Evolutionary conservation across 2,888 invertebrate genomes (phyloP), one percentile per base, ranked within the genome.

Genomic region (Drosophila anceps): DNA sequence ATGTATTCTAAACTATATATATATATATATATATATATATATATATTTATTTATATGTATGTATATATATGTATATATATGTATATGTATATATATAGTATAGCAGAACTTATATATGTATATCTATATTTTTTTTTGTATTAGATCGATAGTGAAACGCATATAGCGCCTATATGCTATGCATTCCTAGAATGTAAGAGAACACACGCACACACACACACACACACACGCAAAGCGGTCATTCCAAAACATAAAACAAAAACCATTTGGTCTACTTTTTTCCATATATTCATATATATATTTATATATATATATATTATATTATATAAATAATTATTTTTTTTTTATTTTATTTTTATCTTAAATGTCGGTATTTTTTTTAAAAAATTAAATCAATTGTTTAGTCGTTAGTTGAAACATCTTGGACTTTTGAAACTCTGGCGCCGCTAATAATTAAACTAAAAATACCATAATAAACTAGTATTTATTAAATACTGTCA

Each of bases 141-240:
- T 70, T 77, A 75, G 64, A 66, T 69, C 53, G 65, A 64, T 43
- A 48, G 55, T 29, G 37, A 50, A 61, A 46, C 57, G 61, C 74
- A 69, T 53, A 69, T 50, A 41, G 61, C 75, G 62, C 27, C 51
- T 74, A 66, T 67, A 83, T 69, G 69, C 72, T 65, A 81, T 69
- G 79, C 82, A 83, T 83, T 86, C 82, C 76, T 82, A 87, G 82
- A 72, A 79, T 75, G 51, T 76, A 79, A 76, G 76, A 63, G 44
- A 44, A 24, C 29, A 67, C 43, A 67, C 61, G 53, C 37, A 18
- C 27, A 69, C 41, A 57, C 43, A 67, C 41, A 58, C 53, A 58
- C 57, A 67, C 33, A 63, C 58, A 59, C 58, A 79, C 65, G 64
- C 76, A 62, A 62, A 82, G 81, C 78, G 73, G 67, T 79, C 84